These are phyloP conservation scores for Cinclus mexicanus DNA, from an alignment of 2,113 vertebrate genomes.

Conservation along the genomic window DNA sequence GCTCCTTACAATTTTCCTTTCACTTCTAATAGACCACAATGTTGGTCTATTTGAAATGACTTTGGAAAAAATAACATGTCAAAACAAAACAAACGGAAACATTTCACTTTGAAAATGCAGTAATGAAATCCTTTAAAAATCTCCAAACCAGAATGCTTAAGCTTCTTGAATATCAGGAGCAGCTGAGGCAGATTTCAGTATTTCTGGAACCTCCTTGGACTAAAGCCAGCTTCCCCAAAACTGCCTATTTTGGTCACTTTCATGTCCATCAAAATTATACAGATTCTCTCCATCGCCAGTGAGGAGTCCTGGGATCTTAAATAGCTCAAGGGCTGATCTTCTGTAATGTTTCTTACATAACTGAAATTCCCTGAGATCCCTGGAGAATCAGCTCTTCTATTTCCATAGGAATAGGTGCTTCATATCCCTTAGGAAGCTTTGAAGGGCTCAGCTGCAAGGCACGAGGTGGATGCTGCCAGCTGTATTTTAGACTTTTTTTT, in stretches of 20 bases:
- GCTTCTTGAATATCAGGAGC: neutral
- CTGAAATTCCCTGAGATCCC: neutral
- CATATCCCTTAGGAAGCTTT: neutral
- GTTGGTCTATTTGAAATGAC: neutral
- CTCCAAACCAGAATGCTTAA: neutral
- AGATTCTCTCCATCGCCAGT: neutral
- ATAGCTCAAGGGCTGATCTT: neutral
- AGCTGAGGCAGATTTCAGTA: neutral
- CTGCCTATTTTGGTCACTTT: neutral
- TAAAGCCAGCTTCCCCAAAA: neutral
- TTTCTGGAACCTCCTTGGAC: neutral
- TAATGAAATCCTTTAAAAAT: neutral
- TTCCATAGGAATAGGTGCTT: slow-evolving; percentile 20
- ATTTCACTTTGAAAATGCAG: neutral
- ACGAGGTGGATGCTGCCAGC: neutral
- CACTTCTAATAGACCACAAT: neutral
- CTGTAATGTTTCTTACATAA: neutral
- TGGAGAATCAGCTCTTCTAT: neutral
- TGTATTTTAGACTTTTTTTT: neutral
- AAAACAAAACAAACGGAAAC: neutral
- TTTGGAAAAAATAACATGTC: neutral
- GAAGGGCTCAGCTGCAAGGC: slow-evolving; percentile 18
- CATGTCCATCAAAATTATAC: neutral
- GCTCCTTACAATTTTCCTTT: neutral
- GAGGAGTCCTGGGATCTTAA: neutral